Percentiles rank a stretch among this genome's conserved stretches.
These are phyloP conservation scores for Drosophila saltans DNA, from an alignment of 1,140 invertebrate genomes.

Conservation along the genomic window DNA sequence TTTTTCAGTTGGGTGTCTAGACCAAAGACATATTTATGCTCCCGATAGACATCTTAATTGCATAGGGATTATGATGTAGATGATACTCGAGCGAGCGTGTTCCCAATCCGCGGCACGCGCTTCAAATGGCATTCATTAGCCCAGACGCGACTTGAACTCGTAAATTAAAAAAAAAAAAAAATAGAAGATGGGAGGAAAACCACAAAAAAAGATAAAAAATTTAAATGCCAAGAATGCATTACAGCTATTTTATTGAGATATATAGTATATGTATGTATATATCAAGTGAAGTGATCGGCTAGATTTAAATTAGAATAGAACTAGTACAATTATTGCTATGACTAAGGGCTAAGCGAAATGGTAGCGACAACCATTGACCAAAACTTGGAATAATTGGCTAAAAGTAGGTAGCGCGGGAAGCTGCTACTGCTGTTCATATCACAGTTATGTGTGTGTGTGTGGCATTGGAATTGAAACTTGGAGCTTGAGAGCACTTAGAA, in stretches of 20 bases:
- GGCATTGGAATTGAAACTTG: conserved; percentile 46
- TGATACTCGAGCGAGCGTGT: neutral
- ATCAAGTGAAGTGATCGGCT: conserved; percentile 8
- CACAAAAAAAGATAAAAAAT: conserved; percentile 8
- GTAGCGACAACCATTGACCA: conserved; percentile 33
- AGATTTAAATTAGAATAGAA: conserved; percentile 10
- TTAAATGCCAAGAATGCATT: conserved; percentile 19
- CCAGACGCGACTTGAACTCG: conserved; percentile 19
- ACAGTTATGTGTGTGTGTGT: conserved; percentile 58
- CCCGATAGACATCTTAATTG: conserved; percentile 73
- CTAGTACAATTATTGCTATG: conserved; percentile 30
- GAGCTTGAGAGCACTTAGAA: conserved; percentile 41
- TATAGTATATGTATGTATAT: neutral
- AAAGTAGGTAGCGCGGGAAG: conserved; percentile 47
- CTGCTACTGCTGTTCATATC: conserved; percentile 64
- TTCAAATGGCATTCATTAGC: conserved; percentile 49
- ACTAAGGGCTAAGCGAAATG: conserved; percentile 10
- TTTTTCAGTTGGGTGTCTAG: conserved; percentile 51
- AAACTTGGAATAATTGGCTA: conserved; percentile 53
- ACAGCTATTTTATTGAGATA: conserved; percentile 51
- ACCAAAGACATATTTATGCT: conserved; percentile 54
- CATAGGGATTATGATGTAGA: conserved; percentile 60
- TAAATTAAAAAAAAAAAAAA: neutral
- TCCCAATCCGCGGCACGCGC: conserved; percentile 27
- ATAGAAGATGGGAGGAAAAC: neutral